Percentiles rank a stretch among this genome's conserved stretches.
Evolutionary conservation across 2,113 vertebrate genomes (phyloP).

Genomic region (Greenwoodochromis staneri): DNA sequence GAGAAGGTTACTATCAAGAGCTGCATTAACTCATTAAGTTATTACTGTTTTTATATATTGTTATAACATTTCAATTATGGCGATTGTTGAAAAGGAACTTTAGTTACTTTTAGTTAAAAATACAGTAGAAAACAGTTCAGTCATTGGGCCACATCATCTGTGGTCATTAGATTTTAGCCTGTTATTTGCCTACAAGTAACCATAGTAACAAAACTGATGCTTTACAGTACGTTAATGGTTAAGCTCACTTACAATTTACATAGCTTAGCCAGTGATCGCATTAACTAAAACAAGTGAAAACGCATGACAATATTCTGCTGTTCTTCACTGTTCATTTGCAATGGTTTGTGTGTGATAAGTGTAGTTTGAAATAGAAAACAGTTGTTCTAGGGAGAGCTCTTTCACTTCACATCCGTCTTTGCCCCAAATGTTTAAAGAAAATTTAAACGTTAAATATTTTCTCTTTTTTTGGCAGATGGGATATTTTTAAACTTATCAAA

Average conservation of each 20-base stretch:
- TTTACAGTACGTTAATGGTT: slow-evolving; percentile 2
- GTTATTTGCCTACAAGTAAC: not conserved
- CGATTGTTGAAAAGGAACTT: not conserved
- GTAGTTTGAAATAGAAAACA: not conserved
- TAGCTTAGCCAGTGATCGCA: not conserved
- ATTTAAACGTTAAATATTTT: not conserved
- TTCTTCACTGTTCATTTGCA: not conserved
- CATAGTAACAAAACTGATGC: slow-evolving; percentile 7
- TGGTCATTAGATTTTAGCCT: not conserved
- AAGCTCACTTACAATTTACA: slow-evolving; percentile 7
- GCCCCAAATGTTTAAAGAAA: not conserved
- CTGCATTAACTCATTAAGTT: not conserved
- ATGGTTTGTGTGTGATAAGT: not conserved
- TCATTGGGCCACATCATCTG: rapidly evolving
- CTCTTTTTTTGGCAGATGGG: not conserved
- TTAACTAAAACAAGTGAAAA: not conserved
- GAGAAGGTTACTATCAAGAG: not conserved
- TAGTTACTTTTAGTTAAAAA: not conserved
- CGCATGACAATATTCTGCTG: not conserved
- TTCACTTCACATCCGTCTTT: not conserved
- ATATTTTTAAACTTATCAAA: not conserved
- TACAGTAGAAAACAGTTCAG: not conserved
- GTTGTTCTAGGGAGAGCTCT: not conserved
- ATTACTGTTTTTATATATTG: not conserved
- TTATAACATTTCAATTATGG: not conserved